phyloP scores from a whole-genome alignment of 2,888 invertebrate species.

The Dryococelus australis region DNA sequence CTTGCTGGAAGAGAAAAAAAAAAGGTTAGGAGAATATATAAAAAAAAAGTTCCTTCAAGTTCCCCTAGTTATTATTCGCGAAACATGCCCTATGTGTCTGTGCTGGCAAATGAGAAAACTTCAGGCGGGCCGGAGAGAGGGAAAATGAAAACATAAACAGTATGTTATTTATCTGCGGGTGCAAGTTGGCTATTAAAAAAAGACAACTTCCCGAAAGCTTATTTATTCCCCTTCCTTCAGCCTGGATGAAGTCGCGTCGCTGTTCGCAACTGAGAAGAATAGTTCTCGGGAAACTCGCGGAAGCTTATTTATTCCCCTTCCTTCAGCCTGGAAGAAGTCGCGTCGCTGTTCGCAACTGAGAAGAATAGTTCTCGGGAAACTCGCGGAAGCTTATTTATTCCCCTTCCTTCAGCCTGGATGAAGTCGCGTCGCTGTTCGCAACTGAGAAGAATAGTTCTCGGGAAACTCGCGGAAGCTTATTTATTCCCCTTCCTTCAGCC shows the following conservation, averaged over 20 bases:
- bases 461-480: background rate
- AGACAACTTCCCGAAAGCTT: background rate
- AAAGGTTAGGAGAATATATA: background rate
- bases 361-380: no score
- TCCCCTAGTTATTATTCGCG: background rate
- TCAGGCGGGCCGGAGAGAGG: background rate
- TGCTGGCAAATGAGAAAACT: conserved; percentile 9
- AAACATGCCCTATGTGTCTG: background rate
- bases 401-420: no score
- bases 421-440: no score
- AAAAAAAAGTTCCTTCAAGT: background rate
- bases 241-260: no score
- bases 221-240: background rate
- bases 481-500: background rate
- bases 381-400: background rate
- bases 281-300: background rate
- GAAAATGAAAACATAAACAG: background rate
- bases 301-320: background rate
- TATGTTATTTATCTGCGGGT: background rate
- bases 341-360: no score
- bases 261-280: no score
- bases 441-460: no score
- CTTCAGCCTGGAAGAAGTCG: no score
- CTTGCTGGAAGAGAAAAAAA: background rate
- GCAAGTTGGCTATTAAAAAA: background rate